Evolutionary conservation across 2,888 invertebrate species (phyloP), one percentile per base, ranked within the genome.

Genomic region (Nycteola revayana): DNA sequence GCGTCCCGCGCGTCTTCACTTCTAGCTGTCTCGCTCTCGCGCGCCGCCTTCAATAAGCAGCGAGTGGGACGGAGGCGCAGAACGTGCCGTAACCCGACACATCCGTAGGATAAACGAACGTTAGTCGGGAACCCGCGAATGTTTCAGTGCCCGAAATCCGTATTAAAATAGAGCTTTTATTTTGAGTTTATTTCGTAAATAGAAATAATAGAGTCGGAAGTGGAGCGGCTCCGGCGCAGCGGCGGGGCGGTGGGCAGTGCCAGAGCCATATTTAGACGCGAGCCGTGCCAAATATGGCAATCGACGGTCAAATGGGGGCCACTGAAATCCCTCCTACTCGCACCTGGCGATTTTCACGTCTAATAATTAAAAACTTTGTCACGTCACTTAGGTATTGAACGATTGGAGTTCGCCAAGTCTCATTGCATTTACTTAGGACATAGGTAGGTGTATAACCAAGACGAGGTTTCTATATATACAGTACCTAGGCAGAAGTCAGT

Each of bases 261-360:
- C 91, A 91, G 90, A 90, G 91, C 94, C 94, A 92, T 94, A 94
- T 94, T 94, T 94, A 94, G 94, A 92, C 91, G 89, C 91, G 90
- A 89, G 90, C 91, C 92, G 90, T 93, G 90, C 94, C 94, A 92
- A 94, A 94, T 94, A 94, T 91, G 94, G 94, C 90, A 91, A 91
- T 73, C 92, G 91, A 91, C 91, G 91, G 90, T 92, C 94, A 92
- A 93, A 93, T 92, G 93, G 92, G 93, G 94, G 89, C 91, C 92
- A 91, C 91, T 90, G 91, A 92, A 92, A 93, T 93, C 93, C 93
- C 93, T 93, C 93, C 92, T 92, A 80, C 86, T 79, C 74, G 80
- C 84, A 82, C 74, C 82, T 83, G 84, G 77, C 79, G 79, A 83
- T 87, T 87, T 88, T 85, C 86, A 83, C 77, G 76, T 83, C 78